Base-by-base conservation (phyloP, 1,140 invertebrate genomes). In the Drosophila ercepeae region DNA sequence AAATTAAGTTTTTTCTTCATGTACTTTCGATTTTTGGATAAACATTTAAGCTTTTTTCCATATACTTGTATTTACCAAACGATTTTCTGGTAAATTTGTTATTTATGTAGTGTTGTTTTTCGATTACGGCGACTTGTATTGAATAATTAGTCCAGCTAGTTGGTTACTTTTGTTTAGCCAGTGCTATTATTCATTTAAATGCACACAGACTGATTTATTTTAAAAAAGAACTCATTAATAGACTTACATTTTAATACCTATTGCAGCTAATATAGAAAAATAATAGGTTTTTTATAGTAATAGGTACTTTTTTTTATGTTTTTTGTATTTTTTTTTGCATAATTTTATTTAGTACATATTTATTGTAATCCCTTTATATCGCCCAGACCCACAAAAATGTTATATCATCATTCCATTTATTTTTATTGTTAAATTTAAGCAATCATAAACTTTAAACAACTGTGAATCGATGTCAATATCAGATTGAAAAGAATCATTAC, bases 131-230 rank as follows among this genome's bases (percentile, higher is more conserved):
- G 71, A 65, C 19, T 79, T 79, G 39, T 42, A 44, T 18, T 6
- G 4, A 25, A 50, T 8, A 42, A 29, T 16, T 39, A 21, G 4
- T 2, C 21, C 11, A 11, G 29, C 11, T 32, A 32, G 11, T 32
- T 32, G 4, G 2, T 32, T 32, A 32, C 29, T 27, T 32, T 63
- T 32, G 46, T 58, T 79, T 79, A 70, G 54, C 71, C 1, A 75
- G 77, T 75, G 77, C 71, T 70, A 21, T 49, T 13, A 29, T 32
- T 13, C 8, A 36, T 49, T 44, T 48, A 25, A 18, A 73, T 25
- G 55, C 63, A 63, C 77, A 81, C 57, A 65, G 78, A 81, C 78
- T 81, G 78, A 81, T 81, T 53, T 70, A 71, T 42, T 9, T n/a
- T 11, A 3, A 11, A 11, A 3, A 11, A 11, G 9, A 11, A 32